Percentiles rank a stretch among this genome's conserved stretches.
These are phyloP conservation scores for Gila robusta DNA, from an alignment of 2,797 vertebrate genomes.

Conservation along the genomic window DNA sequence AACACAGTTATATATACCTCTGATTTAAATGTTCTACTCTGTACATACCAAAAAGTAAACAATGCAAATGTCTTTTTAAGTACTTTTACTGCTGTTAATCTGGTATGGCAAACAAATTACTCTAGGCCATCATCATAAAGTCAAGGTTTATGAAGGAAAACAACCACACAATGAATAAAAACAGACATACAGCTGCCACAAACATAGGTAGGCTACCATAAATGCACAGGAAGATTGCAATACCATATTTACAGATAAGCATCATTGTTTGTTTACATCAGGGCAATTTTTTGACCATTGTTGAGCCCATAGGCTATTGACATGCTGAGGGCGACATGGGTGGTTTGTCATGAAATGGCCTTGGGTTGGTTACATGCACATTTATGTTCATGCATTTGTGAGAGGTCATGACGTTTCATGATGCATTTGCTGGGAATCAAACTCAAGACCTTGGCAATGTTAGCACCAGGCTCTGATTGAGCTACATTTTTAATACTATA, in stretches of 20 bases:
- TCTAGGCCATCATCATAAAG: background rate
- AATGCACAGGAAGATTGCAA: background rate
- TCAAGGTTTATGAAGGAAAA: background rate
- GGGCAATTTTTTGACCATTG: background rate
- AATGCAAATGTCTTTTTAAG: background rate
- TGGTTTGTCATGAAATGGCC: background rate
- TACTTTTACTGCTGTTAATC: background rate
- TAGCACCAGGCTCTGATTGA: background rate
- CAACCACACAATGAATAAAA: background rate
- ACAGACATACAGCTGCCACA: background rate
- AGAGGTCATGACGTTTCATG: no score
- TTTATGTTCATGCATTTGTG: no score
- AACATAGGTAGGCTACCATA: background rate
- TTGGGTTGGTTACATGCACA: background rate
- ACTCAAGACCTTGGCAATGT: background rate
- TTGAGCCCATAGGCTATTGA: no score
- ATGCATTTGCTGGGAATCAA: background rate
- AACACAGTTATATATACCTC: background rate
- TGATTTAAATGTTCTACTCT: no score
- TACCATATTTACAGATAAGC: background rate
- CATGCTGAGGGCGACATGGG: background rate
- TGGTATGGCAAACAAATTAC: background rate
- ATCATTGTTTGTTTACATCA: background rate
- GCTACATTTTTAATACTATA: background rate
- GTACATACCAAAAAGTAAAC: background rate